Conservation (phyloP, 2,113 vertebrate species). For the Labeo catla region DNA sequence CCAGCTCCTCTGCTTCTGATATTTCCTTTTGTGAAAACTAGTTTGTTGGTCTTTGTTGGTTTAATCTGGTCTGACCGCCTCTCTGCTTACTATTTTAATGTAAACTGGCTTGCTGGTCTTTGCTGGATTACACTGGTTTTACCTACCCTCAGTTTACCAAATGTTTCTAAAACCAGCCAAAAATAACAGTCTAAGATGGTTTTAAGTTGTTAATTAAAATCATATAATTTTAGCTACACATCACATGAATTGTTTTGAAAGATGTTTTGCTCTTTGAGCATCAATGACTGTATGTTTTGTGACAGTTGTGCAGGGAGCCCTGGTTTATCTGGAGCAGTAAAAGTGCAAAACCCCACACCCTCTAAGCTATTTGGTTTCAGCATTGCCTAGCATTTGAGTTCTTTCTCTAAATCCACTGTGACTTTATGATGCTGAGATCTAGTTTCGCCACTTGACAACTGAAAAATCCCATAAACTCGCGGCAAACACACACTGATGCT, state of each 20-base stretch:
- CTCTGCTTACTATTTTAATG: not conserved
- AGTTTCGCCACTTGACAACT: not conserved
- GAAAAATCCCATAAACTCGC: not conserved
- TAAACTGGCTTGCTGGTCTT: not conserved
- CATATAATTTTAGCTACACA: not conserved
- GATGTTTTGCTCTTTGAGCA: too few relatives aligned
- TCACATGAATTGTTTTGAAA: not conserved
- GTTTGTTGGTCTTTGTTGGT: too few relatives aligned
- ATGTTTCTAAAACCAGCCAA: not conserved
- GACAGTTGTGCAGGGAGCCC: not conserved
- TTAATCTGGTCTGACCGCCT: not conserved
- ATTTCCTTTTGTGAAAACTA: too few relatives aligned
- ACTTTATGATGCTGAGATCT: not conserved
- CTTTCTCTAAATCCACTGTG: not conserved
- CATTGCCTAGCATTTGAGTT: not conserved
- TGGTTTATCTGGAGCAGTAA: not conserved
- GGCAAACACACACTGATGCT: not conserved
- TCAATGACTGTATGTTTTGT: not conserved
- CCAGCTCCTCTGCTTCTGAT: too few relatives aligned
- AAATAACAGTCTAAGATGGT: too few relatives aligned
- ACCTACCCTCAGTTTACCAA: too few relatives aligned
- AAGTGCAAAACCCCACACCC: not conserved
- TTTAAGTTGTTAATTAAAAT: not conserved
- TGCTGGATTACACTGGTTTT: not conserved
- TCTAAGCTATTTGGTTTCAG: constrained; percentile 13